Evolutionary conservation across 2,797 vertebrate genomes (phyloP), one percentile per base, ranked within the genome.

Genomic region (Chlorospingus semifuscus): DNA sequence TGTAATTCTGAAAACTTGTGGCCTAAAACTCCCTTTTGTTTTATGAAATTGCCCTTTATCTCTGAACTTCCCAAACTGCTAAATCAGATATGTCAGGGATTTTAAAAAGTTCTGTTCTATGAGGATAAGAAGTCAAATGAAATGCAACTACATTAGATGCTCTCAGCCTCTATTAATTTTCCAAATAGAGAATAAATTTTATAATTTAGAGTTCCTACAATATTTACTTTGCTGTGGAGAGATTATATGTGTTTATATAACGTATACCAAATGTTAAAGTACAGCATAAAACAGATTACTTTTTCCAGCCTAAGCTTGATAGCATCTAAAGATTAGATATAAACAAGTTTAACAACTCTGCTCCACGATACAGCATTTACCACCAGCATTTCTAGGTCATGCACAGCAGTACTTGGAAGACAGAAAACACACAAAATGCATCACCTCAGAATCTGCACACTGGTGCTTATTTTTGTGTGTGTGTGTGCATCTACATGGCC

Each of bases 301-400:
- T 93, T 96, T 90, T 65, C 79, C 61, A 86, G 92, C 92, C 91
- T 94, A 96, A 94, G 91, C 91, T 86, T 69, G 84, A 83, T 72
- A 59, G 82, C 92, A 93, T 92, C 91, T 89, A 64, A 93, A 95
- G 93, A 94, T 89, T 81, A 95, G 82, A 92, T 56, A 89, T n/a
- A 96, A 96, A 83, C 84, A 92, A 95, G 82, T 97, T 78, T 55
- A 94, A 91, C 89, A 92, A 93, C 82, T 88, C 92, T 70, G 61
- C 72, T 93, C 82, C 84, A 86, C 37, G 0, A 68, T 7, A 83
- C 57, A 84, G 87, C 79, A 56, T 76, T 91, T 85, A 64, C 84
- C 63, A 57, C 27, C 39, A 91, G 91, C 82, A 81, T 95, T 97
- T 97, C 93, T 95, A 94, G 95, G 95, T 96, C 94, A 97, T 26